phyloP scores from a whole-genome alignment of 2,888 invertebrate species.

The Agrotis ipsilon region DNA sequence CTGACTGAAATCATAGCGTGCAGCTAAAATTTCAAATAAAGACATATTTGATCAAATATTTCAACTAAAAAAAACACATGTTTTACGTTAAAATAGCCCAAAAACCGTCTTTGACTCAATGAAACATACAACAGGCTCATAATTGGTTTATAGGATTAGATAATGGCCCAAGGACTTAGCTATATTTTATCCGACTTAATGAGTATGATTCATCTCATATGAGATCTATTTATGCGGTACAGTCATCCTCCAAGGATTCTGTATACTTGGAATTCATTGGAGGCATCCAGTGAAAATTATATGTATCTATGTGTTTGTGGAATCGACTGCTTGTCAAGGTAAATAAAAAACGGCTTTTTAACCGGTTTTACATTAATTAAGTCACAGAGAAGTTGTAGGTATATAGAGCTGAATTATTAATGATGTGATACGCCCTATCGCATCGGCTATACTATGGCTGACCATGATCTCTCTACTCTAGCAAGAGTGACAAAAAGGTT shows the following conservation, averaged over 20 bases:
- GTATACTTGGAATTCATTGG: neutral
- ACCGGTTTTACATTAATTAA: too few species aligned
- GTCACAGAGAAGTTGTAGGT: too few species aligned
- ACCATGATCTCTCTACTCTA: too few species aligned
- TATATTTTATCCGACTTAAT: constrained; percentile 26
- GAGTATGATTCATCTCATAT: constrained; percentile 38
- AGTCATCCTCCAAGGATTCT: constrained; percentile 11
- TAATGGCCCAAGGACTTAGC: constrained; percentile 41
- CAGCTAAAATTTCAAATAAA: too few species aligned
- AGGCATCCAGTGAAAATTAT: neutral
- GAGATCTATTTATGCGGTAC: constrained; percentile 15
- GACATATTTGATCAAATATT: too few species aligned
- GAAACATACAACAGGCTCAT: constrained; percentile 17
- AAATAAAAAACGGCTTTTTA: too few species aligned
- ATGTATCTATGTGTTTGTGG: neutral
- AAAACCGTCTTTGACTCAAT: neutral
- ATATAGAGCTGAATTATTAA: too few species aligned
- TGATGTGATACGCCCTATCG: too few species aligned
- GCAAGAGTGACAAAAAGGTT: too few species aligned
- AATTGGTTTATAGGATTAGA: constrained; percentile 23
- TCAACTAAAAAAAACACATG: neutral
- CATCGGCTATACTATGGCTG: too few species aligned
- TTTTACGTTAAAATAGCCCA: neutral
- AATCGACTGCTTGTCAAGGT: neutral
- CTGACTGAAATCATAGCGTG: too few species aligned